These are phyloP conservation scores for Dichetophora obliterata DNA, from an alignment of 2,888 invertebrate species.

Conservation along the genomic window DNA sequence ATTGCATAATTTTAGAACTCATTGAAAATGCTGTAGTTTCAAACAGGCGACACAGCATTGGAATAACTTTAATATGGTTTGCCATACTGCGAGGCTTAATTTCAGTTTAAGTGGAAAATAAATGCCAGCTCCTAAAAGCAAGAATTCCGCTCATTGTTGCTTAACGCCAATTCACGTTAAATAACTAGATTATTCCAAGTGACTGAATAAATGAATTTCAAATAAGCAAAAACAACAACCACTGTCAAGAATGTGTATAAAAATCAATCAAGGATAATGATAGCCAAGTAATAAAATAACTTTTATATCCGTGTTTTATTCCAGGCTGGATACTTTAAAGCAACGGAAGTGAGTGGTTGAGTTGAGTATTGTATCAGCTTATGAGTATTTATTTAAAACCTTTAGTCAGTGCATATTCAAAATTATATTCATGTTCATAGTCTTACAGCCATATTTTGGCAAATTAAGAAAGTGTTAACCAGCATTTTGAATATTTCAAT, in stretches of 20 bases:
- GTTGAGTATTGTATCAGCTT: no score
- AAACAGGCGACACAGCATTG: background rate
- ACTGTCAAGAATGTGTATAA: background rate
- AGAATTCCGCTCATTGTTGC: background rate
- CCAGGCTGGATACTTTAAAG: no score
- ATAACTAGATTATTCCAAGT: constrained; percentile 10
- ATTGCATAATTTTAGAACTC: background rate
- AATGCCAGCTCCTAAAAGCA: background rate
- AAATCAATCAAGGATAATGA: constrained; percentile 11
- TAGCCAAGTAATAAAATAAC: background rate
- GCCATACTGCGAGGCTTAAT: no score
- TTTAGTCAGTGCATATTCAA: no score
- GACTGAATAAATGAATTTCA: constrained; percentile 13
- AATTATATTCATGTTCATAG: no score
- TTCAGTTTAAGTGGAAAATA: background rate
- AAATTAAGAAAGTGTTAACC: no score
- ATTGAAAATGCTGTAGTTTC: background rate
- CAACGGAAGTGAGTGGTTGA: background rate
- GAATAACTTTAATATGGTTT: background rate
- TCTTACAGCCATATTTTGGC: no score
- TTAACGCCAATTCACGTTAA: constrained; percentile 2
- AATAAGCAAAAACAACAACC: background rate
- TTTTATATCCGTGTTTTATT: no score
- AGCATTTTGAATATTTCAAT: no score
- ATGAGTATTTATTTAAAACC: no score